Evolutionary conservation across 2,888 invertebrate genomes (phyloP).

Genomic region (Ariolimax columbianus): DNA sequence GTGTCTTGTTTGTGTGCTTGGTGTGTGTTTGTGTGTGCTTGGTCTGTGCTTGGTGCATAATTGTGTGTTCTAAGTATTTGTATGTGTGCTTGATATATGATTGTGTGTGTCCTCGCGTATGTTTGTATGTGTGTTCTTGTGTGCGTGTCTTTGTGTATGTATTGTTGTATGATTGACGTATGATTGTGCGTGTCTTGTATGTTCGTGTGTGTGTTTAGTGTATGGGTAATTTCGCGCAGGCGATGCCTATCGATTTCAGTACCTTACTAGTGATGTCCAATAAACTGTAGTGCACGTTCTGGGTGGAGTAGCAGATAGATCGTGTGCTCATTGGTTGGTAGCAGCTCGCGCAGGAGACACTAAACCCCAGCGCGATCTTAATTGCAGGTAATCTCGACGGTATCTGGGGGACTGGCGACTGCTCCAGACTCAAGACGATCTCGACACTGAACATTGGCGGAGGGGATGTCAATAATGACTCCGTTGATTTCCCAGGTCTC

Average conservation of each 20-base stretch:
- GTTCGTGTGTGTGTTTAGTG: not conserved
- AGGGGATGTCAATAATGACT: not conserved
- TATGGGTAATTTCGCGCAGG: constrained; percentile 14
- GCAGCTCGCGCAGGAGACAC: not conserved
- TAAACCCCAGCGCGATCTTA: not conserved
- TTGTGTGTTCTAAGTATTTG: too few species aligned
- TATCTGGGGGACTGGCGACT: not conserved
- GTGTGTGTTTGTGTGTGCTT: too few species aligned
- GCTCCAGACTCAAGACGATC: not conserved
- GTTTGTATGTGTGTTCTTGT: too few species aligned
- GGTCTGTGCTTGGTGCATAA: too few species aligned
- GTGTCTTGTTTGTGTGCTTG: too few species aligned
- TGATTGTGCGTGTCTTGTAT: not conserved
- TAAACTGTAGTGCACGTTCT: not conserved
- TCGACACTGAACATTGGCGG: not conserved
- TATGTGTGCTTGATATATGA: too few species aligned
- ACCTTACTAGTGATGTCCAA: not conserved
- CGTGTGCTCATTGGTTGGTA: constrained; percentile 1
- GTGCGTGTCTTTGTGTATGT: too few species aligned
- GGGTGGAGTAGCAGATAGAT: not conserved
- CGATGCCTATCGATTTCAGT: constrained; percentile 18
- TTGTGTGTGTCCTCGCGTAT: too few species aligned
- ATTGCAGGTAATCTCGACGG: constrained; percentile 28
- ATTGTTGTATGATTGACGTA: too few species aligned
- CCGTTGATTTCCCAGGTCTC: not conserved